Evolutionary conservation across 1,140 invertebrate genomes (phyloP).

Genomic region (Pogonomyrmex barbatus): DNA sequence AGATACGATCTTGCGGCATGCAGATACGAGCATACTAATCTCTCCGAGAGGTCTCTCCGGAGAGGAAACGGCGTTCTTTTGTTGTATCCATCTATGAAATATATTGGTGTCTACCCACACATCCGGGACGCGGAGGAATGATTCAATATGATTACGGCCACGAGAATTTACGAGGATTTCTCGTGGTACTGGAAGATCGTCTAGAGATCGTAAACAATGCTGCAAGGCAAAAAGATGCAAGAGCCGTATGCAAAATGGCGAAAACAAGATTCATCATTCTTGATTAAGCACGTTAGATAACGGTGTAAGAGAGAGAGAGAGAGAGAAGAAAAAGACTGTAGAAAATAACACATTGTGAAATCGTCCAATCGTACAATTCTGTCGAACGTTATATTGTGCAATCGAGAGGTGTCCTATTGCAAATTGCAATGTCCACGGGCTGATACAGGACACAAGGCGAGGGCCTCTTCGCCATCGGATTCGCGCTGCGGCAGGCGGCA

Average conservation of each 20-base stretch:
- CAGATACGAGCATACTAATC: slow-evolving; percentile 85
- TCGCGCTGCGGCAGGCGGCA: slow-evolving; percentile 56
- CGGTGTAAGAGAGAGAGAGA: background rate
- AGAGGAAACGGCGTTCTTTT: slow-evolving; percentile 72
- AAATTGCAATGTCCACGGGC: slow-evolving; percentile 68
- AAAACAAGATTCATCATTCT: slow-evolving; percentile 1
- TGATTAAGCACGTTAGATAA: background rate
- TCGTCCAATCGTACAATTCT: background rate
- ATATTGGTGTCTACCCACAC: slow-evolving; percentile 66
- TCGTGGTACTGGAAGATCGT: slow-evolving; percentile 10
- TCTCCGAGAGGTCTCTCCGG: slow-evolving; percentile 68
- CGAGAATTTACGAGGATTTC: slow-evolving; percentile 65
- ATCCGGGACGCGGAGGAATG: slow-evolving; percentile 69
- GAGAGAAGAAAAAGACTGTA: background rate
- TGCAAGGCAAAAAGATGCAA: slow-evolving; percentile 33
- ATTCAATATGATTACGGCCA: slow-evolving; percentile 73
- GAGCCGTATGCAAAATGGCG: background rate
- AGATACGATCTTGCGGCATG: slow-evolving; percentile 85
- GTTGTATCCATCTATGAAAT: slow-evolving; percentile 76
- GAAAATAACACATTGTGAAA: background rate
- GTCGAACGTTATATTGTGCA: background rate
- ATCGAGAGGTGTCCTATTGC: slow-evolving; percentile 16
- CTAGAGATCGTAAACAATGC: slow-evolving; percentile 28
- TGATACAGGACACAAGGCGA: slow-evolving; percentile 66
- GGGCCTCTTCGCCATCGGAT: background rate